Evolutionary conservation across 2,113 vertebrate species (phyloP).

Genomic region (Neolamprologus kungweensis): DNA sequence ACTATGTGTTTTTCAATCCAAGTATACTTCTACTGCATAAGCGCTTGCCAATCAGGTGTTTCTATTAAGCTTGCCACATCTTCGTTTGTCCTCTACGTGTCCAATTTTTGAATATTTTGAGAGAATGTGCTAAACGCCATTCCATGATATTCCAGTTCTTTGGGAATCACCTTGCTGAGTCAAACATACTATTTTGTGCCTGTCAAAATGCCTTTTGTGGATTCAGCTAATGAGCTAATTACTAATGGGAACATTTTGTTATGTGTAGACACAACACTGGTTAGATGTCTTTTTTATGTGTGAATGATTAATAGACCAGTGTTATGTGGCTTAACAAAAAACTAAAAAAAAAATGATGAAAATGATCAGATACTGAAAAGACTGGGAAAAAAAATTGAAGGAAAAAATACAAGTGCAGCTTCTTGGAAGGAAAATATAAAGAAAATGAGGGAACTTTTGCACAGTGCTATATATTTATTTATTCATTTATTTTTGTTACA

Average conservation of each 20-base stretch:
- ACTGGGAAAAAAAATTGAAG: background rate
- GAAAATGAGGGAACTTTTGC: background rate
- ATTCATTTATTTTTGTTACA: background rate
- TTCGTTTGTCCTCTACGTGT: background rate
- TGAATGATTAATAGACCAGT: background rate
- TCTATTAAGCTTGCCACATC: background rate
- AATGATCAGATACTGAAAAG: background rate
- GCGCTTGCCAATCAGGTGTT: background rate
- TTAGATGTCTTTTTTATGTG: background rate
- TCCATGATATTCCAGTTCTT: background rate
- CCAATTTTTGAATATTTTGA: background rate
- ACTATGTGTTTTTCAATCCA: background rate
- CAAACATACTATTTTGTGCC: background rate
- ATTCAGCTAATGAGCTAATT: background rate
- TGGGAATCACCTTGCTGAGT: background rate
- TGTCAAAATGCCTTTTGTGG: background rate
- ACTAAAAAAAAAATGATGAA: background rate
- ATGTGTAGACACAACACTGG: background rate
- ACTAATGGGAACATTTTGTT: background rate
- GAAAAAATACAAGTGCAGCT: background rate
- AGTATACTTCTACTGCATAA: background rate
- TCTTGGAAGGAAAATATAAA: background rate
- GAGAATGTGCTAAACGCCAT: background rate
- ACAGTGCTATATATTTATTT: background rate
- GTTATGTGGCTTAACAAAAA: background rate